Evolutionary conservation across 2,113 vertebrate species (phyloP).

Genomic region (Ceuthmochares aereus): DNA sequence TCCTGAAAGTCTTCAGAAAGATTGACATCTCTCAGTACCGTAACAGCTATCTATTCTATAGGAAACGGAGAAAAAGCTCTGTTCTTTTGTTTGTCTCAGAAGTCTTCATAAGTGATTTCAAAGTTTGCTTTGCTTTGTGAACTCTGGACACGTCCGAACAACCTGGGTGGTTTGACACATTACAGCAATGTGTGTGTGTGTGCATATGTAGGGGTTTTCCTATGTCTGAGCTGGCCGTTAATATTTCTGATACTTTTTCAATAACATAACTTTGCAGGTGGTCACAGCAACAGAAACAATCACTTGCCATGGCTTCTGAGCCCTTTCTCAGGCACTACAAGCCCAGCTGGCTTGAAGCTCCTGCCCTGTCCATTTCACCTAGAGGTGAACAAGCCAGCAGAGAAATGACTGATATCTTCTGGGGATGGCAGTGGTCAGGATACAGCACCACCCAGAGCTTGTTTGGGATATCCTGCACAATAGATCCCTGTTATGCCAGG

Average conservation of each 20-base stretch:
- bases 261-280: neutral
- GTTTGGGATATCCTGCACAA: neutral
- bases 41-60: neutral
- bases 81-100: neutral
- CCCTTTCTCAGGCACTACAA: neutral
- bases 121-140: neutral
- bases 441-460: neutral
- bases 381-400: neutral
- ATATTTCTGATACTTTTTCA: neutral
- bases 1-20: neutral
- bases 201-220: accelerated
- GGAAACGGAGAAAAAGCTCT: neutral
- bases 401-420: neutral
- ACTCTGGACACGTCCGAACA: neutral
- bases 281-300: neutral
- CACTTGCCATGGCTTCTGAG: neutral
- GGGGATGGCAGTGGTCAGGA: accelerated
- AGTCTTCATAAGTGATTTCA: neutral
- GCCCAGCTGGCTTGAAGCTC: neutral
- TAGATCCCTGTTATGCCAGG: neutral
- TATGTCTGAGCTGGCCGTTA: neutral
- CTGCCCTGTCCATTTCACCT: neutral
- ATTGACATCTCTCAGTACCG: neutral
- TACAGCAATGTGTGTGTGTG: neutral
- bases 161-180: neutral